Evolutionary conservation across 2,888 invertebrate genomes (phyloP).

Genomic region (Euphydryas editha): DNA sequence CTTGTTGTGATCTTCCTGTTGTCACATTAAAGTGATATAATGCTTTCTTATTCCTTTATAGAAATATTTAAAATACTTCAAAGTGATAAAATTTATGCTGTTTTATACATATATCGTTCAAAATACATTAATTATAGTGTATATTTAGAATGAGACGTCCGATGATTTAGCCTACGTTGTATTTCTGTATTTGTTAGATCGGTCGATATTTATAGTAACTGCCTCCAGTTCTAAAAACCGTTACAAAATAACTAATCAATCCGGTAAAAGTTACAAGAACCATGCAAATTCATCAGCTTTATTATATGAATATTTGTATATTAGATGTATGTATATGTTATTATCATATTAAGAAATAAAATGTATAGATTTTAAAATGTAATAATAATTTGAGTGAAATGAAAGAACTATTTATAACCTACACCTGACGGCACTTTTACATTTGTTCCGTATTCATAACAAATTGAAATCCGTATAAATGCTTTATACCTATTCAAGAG

Average conservation of each 20-base stretch:
- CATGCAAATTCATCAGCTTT: too few species aligned
- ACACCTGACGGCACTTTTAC: not conserved
- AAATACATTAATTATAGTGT: too few species aligned
- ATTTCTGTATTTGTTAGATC: too few species aligned
- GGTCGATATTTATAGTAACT: too few species aligned
- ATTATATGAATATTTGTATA: too few species aligned
- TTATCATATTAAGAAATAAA: not conserved
- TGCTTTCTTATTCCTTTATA: slow-evolving; percentile 10
- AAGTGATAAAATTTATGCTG: too few species aligned
- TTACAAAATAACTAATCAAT: too few species aligned
- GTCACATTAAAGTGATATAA: slow-evolving; percentile 31
- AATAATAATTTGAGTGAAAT: not conserved
- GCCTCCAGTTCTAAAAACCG: too few species aligned
- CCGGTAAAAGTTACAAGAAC: too few species aligned
- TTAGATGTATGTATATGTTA: not conserved
- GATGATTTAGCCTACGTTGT: too few species aligned
- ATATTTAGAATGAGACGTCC: too few species aligned
- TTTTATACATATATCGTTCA: too few species aligned
- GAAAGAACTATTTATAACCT: not conserved
- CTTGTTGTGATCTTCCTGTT: slow-evolving; percentile 21
- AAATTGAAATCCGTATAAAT: slow-evolving; percentile 4
- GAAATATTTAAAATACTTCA: not conserved
- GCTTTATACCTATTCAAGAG: slow-evolving; percentile 6
- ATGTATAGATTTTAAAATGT: not conserved
- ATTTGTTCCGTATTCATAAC: not conserved